phyloP scores from a whole-genome alignment of 1,140 invertebrate species.

The Rhopalosiphum maidis region DNA sequence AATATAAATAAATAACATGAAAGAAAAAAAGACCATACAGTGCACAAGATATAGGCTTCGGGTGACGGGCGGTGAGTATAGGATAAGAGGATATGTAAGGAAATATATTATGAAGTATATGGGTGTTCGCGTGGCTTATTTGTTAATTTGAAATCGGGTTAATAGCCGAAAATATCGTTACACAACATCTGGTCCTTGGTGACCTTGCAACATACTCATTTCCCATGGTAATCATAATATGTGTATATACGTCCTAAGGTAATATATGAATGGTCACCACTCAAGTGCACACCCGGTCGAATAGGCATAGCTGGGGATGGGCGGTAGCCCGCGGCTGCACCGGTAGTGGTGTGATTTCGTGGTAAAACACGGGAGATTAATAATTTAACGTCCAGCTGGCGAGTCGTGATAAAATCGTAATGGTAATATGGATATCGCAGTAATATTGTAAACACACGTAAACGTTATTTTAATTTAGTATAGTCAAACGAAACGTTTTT shows the following conservation, averaged over 20 bases:
- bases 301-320: neutral
- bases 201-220: conserved; percentile 50
- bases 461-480: conserved; percentile 17
- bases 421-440: neutral
- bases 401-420: conserved; percentile 7
- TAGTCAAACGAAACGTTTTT: neutral
- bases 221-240: conserved; percentile 43
- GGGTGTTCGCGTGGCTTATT: conserved; percentile 45
- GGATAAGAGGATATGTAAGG: neutral
- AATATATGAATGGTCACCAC: conserved; percentile 17
- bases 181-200: conserved; percentile 55
- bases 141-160: conserved; percentile 52
- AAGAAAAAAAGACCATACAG: neutral
- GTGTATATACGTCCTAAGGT: neutral
- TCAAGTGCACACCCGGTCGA: conserved; percentile 18
- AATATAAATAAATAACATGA: conserved; percentile 29
- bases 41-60: neutral
- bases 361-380: neutral
- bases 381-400: neutral
- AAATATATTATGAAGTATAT: conserved; percentile 35
- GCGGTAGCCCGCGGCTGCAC: neutral
- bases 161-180: conserved; percentile 56
- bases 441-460: neutral
- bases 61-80: neutral
- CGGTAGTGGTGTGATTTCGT: neutral